These are phyloP conservation scores for Xiphias gladius DNA, from an alignment of 2,113 vertebrate species.

Conservation along the genomic window DNA sequence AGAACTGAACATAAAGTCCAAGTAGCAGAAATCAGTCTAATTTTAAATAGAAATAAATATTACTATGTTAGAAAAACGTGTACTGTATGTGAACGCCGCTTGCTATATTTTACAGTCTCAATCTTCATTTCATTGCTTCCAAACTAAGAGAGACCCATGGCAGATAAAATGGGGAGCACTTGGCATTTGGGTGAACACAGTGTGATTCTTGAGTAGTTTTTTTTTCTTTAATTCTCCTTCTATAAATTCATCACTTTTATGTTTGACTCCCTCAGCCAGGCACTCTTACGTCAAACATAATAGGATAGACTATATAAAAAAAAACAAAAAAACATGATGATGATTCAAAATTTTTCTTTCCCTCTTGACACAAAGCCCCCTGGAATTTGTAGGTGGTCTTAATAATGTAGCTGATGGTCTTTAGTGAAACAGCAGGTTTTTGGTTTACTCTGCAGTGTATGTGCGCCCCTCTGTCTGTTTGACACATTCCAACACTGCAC, in stretches of 20 bases:
- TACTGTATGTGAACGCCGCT: background rate
- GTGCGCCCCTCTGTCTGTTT: conserved; percentile 81
- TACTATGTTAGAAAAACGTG: background rate
- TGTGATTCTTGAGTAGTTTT: background rate
- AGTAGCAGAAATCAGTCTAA: background rate
- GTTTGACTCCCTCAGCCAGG: conserved; percentile 18
- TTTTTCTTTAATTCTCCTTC: background rate
- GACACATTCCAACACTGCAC: conserved; percentile 83
- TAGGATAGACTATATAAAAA: conserved; percentile 14
- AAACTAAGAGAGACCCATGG: background rate
- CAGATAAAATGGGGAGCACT: conserved; percentile 5
- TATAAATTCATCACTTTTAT: conserved; percentile 61
- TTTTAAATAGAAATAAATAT: background rate
- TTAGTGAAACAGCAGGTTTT: conserved; percentile 82
- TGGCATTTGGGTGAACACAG: conserved; percentile 12
- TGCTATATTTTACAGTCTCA: conserved; percentile 18
- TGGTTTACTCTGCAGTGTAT: conserved; percentile 76
- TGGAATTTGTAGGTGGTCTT: conserved; percentile 79
- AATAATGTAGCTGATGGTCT: conserved; percentile 72
- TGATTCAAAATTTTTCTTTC: conserved; percentile 52
- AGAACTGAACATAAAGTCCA: background rate
- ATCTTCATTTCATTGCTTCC: background rate
- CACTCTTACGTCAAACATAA: conserved; percentile 49
- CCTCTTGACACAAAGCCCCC: conserved; percentile 32
- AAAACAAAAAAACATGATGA: background rate